Evolutionary conservation across 1,140 invertebrate species (phyloP), one percentile per base, ranked within the genome.

Genomic region (Melanaphis sacchari): DNA sequence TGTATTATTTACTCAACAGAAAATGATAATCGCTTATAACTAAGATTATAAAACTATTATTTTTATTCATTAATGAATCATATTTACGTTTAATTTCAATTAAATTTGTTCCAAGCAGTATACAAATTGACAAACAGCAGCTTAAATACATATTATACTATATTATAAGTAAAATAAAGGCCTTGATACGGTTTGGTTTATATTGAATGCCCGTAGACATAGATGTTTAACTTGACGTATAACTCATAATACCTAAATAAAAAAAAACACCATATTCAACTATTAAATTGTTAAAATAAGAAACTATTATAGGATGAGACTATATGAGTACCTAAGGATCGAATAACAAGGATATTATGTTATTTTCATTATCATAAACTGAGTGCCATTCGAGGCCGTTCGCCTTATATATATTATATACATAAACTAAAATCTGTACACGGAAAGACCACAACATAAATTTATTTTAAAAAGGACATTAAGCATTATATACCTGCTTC

Each of bases 391-490:
- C 38, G 49, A 90, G 24, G 52, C 52, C 38, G 52, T 59, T 90
- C 24, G 41, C 88, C 88, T 90, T 59, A 90, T 90, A n/a, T 31
- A 87, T 87, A 21, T n/a, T 88, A 88, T 76, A 22, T 84, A 41
- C 38, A 3, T 49, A 49, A 18, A 82, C 21, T 36, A 36, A 40
- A 40, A 26, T 41, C 38, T 84, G 9, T 54, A 54, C 22, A 26
- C 49, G 31, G 52, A 31, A 90, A 90, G 38, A 90, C 31, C 36
- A 59, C 18, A 31, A 89, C 22, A 40, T 90, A 90, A 40, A 40
- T 36, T 90, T 90, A 40, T 90, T 90, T 54, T 49, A 52, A 89
- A 52, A 89, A 24, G n/a, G 36, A 89, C 36, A 41, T 52, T 43
- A 52, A 52, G 49, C 4, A 8, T 52, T 88, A 1, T 36, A 31